Percentiles rank a stretch among this genome's conserved stretches.
These are phyloP conservation scores for Eufriesea mexicana DNA, from an alignment of 1,140 invertebrate genomes.

Conservation along the genomic window DNA sequence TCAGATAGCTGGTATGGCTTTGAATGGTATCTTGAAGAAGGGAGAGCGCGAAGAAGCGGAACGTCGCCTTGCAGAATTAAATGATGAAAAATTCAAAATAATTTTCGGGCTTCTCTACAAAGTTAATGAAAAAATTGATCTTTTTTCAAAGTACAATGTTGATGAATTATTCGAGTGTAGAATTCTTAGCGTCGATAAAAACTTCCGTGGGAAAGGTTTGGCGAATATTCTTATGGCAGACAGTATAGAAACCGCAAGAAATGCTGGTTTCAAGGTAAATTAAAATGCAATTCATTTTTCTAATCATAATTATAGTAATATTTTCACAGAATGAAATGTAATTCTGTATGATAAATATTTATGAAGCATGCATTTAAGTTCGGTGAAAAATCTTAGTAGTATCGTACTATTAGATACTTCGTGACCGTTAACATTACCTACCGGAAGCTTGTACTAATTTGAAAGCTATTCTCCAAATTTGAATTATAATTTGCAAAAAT, in stretches of 20 bases:
- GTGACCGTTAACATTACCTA: not conserved
- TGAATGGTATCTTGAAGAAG: conserved; percentile 85
- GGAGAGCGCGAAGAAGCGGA: conserved; percentile 84
- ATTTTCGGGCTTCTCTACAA: conserved; percentile 86
- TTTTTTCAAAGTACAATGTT: conserved; percentile 86
- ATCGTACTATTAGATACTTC: not conserved
- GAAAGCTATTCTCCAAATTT: not conserved
- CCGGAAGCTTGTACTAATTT: conserved; percentile 11
- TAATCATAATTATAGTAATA: not conserved
- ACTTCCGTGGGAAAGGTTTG: conserved; percentile 87
- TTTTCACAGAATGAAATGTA: not conserved
- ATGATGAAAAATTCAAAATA: conserved; percentile 85
- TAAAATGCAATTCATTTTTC: not conserved
- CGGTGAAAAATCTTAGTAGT: not conserved
- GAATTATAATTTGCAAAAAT: conserved; percentile 7
- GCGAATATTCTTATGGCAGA: conserved; percentile 87
- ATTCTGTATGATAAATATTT: conserved; percentile 24
- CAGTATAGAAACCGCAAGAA: conserved; percentile 85
- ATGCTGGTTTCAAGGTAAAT: conserved; percentile 87
- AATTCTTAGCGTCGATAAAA: conserved; percentile 89
- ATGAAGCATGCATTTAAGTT: conserved; percentile 33
- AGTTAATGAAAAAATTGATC: conserved; percentile 84
- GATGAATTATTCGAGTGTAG: conserved; percentile 90
- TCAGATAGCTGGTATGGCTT: conserved; percentile 86
- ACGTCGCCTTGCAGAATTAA: conserved; percentile 83